These are phyloP conservation scores for Micropterix aruncella DNA, from an alignment of 2,888 invertebrate genomes.

Conservation along the genomic window DNA sequence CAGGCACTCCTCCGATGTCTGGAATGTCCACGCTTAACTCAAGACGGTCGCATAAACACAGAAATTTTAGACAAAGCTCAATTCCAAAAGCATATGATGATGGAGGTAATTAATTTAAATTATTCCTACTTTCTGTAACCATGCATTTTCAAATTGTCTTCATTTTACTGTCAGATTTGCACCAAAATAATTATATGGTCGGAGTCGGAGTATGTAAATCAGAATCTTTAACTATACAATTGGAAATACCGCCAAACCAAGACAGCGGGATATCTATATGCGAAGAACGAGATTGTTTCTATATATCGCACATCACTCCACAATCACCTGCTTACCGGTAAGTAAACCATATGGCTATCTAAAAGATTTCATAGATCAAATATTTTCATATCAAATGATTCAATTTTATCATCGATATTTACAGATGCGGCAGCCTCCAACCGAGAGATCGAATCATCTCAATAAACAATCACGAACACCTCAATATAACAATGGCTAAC, in stretches of 20 bases:
- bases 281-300: constrained; percentile 26
- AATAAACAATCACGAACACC: constrained; percentile 64
- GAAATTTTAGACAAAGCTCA: constrained; percentile 36
- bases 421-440: constrained; percentile 61
- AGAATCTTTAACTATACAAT: constrained; percentile 29
- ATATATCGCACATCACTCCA: constrained; percentile 29
- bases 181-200: constrained; percentile 18
- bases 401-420: no score
- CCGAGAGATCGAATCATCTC: constrained; percentile 73
- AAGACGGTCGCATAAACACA: constrained; percentile 28
- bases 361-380: no score
- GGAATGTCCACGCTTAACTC: constrained; percentile 33
- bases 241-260: constrained; percentile 34
- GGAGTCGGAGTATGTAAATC: constrained; percentile 30
- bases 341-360: no score
- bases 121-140: no score
- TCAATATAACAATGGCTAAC: constrained; percentile 45
- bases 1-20: constrained; percentile 20
- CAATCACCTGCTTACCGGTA: constrained; percentile 35
- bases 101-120: not conserved
- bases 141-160: no score
- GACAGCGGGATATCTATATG: constrained; percentile 30
- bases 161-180: constrained; percentile 7
- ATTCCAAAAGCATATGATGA: constrained; percentile 25
- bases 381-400: no score